Conservation (phyloP, 2,888 invertebrate genomes). For the Dicyrtomina minuta region DNA sequence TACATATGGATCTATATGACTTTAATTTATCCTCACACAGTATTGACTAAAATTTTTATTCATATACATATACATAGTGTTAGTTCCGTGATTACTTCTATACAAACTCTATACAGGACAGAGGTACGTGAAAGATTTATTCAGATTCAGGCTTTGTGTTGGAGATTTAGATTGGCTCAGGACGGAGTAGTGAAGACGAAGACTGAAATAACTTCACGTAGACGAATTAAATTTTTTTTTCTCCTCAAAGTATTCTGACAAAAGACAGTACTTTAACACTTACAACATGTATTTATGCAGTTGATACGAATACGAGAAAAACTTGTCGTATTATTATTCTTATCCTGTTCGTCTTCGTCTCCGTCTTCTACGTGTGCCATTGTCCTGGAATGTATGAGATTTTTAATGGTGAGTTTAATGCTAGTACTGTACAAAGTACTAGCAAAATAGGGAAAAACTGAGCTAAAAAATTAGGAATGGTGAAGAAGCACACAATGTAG, state of each 20-base stretch:
- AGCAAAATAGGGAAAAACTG: too few relatives aligned
- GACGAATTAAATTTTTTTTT: slow-evolving; percentile 31
- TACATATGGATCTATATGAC: too few relatives aligned
- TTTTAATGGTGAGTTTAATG: slow-evolving; percentile 14
- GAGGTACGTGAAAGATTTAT: not conserved
- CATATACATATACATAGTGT: too few relatives aligned
- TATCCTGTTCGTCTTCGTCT: not conserved
- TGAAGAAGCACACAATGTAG: not conserved
- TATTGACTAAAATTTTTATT: slow-evolving; percentile 2
- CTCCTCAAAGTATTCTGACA: not conserved
- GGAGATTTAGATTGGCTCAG: slow-evolving; percentile 7
- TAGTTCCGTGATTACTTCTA: not conserved
- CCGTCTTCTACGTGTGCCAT: slow-evolving; percentile 26
- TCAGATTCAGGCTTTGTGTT: not conserved
- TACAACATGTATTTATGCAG: slow-evolving; percentile 23
- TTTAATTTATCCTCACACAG: not conserved
- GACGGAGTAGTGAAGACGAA: too few relatives aligned
- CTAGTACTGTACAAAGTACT: not conserved
- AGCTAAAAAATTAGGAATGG: not conserved
- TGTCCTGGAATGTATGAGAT: slow-evolving; percentile 22
- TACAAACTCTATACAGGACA: not conserved
- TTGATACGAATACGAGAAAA: slow-evolving; percentile 17
- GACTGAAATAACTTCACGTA: slow-evolving; percentile 32
- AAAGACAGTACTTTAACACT: slow-evolving; percentile 11
- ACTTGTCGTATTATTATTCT: slow-evolving; percentile 12